phyloP scores from a whole-genome alignment of 1,140 invertebrate genomes.

The Atta colombica region DNA sequence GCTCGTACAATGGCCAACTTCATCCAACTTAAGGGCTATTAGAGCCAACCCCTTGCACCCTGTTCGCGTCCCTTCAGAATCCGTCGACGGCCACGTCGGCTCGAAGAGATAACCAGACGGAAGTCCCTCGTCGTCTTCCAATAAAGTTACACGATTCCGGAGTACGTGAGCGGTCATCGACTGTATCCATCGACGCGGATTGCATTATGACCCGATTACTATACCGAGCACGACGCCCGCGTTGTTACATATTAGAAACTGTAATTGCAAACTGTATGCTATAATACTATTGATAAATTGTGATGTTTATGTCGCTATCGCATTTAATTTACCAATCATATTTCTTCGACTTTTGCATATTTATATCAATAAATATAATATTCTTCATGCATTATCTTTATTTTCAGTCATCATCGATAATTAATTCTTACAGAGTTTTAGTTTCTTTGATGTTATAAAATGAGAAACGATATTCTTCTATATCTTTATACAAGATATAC shows the following conservation, averaged over 20 bases:
- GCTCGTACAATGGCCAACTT: conserved; percentile 76
- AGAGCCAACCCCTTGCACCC: conserved; percentile 74
- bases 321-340: conserved; percentile 22
- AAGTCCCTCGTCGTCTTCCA: conserved; percentile 70
- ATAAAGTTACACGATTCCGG: conserved; percentile 76
- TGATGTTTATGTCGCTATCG: conserved; percentile 2
- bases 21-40: conserved; percentile 77
- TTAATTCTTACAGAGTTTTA: neutral
- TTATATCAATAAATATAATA: neutral
- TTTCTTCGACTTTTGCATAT: neutral
- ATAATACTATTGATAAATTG: conserved; percentile 37
- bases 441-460: neutral
- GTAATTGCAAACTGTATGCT: conserved; percentile 20
- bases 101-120: conserved; percentile 77
- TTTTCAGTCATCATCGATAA: neutral
- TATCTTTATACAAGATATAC: neutral
- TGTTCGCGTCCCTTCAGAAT: conserved; percentile 70
- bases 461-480: neutral
- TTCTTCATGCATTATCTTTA: neutral
- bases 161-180: conserved; percentile 70
- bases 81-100: conserved; percentile 66
- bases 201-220: conserved; percentile 74
- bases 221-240: conserved; percentile 66
- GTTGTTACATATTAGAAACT: conserved; percentile 55
- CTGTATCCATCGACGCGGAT: conserved; percentile 69